A percentile compares a stretch with the other conserved stretches of the same genome.
Conservation (phyloP, 53 echinoderm and acorn worm genomes). For the Luidia sarsii region DNA sequence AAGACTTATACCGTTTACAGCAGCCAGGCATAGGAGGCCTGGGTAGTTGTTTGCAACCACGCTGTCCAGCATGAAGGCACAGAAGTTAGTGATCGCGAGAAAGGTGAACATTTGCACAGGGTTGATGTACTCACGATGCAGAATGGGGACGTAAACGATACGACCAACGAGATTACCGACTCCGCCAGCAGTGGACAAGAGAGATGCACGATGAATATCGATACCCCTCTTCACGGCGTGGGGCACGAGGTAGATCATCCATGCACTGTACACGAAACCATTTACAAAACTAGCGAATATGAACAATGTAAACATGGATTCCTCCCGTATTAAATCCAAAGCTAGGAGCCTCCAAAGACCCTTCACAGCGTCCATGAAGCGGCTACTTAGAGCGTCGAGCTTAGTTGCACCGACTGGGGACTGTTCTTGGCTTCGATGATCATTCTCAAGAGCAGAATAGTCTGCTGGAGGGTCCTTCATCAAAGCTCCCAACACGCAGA, state of each 20-base stretch:
- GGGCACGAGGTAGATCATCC: no score
- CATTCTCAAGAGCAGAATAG: background rate
- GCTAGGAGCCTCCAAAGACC: no score
- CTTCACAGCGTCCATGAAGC: background rate
- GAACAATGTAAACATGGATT: no score
- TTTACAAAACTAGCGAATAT: background rate
- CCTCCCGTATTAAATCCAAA: no score
- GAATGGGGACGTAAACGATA: constrained; percentile 37
- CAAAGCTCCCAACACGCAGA: no score
- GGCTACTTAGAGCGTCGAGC: background rate
- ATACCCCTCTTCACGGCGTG: constrained; percentile 52
- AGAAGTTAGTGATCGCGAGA: constrained; percentile 22
- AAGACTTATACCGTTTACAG: no score
- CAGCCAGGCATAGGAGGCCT: no score
- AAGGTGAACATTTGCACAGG: constrained; percentile 41
- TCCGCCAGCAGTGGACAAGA: constrained; percentile 53
- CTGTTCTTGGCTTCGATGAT: no score
- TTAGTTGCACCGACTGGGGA: background rate
- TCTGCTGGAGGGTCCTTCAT: no score
- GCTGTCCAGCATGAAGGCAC: no score
- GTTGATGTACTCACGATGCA: constrained; percentile 24
- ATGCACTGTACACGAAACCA: constrained; percentile 14
- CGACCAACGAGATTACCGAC: constrained; percentile 55
- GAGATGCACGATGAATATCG: constrained; percentile 1
- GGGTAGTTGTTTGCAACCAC: no score